Percentiles rank a stretch among this genome's conserved stretches.
Evolutionary conservation across 2,888 invertebrate species (phyloP).

Genomic region (Lutraria lutraria): DNA sequence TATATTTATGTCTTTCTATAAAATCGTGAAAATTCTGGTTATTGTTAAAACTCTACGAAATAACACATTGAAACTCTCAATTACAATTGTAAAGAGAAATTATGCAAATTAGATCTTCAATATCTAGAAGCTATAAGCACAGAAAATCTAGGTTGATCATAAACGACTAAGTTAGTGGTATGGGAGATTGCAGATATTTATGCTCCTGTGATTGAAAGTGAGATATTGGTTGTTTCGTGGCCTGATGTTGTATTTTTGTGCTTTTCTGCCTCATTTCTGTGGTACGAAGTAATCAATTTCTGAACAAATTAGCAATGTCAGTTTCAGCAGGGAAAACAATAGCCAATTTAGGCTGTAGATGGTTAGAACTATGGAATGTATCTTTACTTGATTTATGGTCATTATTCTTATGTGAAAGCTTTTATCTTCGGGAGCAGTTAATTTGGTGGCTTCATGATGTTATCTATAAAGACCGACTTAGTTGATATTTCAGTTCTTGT

Average conservation of each 20-base stretch:
- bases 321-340: constrained; percentile 18
- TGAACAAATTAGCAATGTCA: constrained; percentile 16
- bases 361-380: background rate
- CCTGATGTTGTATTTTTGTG: background rate
- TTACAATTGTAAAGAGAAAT: constrained; percentile 10
- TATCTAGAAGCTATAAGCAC: background rate
- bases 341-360: constrained; percentile 9
- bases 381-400: constrained; percentile 1
- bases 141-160: constrained; percentile 15
- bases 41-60: background rate
- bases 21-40: background rate
- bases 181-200: background rate
- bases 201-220: background rate
- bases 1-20: background rate
- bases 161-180: background rate
- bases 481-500: background rate
- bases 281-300: constrained; percentile 7
- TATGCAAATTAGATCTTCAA: constrained; percentile 15
- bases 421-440: background rate
- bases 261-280: constrained; percentile 17
- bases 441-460: background rate
- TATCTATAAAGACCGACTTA: background rate
- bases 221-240: background rate
- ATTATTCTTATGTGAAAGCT: background rate
- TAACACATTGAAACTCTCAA: background rate